Conservation (phyloP, 2,113 vertebrate genomes). For the Fulmarus glacialis region DNA sequence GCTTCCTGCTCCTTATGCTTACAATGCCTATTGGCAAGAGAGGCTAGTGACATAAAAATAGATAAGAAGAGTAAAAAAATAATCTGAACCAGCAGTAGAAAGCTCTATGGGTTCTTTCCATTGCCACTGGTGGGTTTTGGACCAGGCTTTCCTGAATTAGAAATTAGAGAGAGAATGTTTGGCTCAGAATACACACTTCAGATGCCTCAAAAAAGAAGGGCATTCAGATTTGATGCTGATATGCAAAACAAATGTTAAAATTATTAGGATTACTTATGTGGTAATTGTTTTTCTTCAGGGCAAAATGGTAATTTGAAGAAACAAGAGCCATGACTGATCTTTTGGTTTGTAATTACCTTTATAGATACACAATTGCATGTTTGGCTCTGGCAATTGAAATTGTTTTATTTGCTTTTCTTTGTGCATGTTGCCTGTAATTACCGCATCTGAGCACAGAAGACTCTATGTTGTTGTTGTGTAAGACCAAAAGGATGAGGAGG, state of each 20-base stretch:
- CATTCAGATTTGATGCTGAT: slow-evolving; percentile 12
- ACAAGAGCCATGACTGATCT: slow-evolving; percentile 25
- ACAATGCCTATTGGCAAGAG: neutral
- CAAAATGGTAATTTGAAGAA: slow-evolving; percentile 47
- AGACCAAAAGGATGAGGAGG: slow-evolving; percentile 17
- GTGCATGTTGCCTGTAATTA: slow-evolving; percentile 50
- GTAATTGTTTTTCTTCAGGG: slow-evolving; percentile 42
- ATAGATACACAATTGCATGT: slow-evolving; percentile 21
- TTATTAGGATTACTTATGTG: neutral
- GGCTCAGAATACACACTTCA: neutral
- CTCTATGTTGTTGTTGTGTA: slow-evolving; percentile 18
- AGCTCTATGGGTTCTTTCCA: neutral
- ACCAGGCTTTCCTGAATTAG: neutral
- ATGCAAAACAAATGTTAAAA: slow-evolving; percentile 23
- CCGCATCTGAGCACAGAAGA: slow-evolving; percentile 11
- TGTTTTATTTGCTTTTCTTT: slow-evolving; percentile 54
- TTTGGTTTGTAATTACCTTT: slow-evolving; percentile 45
- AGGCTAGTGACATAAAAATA: neutral
- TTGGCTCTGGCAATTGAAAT: slow-evolving; percentile 32
- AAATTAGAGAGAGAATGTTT: neutral
- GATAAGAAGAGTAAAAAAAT: neutral
- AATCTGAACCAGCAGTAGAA: neutral
- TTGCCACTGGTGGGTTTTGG: neutral
- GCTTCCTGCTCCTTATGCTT: neutral
- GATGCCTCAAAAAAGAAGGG: neutral